Base-by-base conservation (phyloP, 2,797 vertebrate genomes). In the Poeciliopsis presidionis region DNA sequence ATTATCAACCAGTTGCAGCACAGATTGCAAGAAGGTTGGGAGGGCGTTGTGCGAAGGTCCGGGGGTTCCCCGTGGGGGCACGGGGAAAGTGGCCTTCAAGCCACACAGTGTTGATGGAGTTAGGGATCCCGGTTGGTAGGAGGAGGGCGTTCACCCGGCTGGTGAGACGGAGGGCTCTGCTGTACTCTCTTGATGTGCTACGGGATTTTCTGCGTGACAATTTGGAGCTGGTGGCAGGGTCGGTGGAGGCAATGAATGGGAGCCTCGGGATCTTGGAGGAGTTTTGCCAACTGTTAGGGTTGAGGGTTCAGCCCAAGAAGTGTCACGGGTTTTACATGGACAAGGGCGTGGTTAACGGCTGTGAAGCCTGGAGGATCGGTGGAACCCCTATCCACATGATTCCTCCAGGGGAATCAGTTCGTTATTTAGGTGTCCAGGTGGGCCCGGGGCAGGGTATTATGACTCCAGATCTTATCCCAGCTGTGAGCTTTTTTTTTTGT, bases 1-100 rank as follows among this genome's bases (percentile, higher is more conserved):
- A 1, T 0, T 46, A 46, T 4, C 12, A 1, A 12, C 45, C 45
- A 14, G 45, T 46, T 0, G 12, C 45, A 14, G 45, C 45, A 0
- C 3, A 46, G 12, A 46, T 14, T 46, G 45, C 45, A 14, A 46
- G 45, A 46, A 46, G 45, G 12, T 1, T 46, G 0, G 12, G 12
- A 46, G 25, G 53, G 25, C 9, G 25, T 57, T n/a, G 22, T 12
- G 25, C 5, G 53, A 2, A 11, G 53, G 25, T 1, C 7, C 0
- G 3, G 25, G 53, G 53, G 2, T 25, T 11, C 22, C 22, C 25
- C 7, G 20, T 25, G 45, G 45, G 45, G 12, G 12, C 45, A 4
- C 12, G 12, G 45, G 45, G 45, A 14, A 46, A 46, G 45, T 46
- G 45, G 45, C 45, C 45, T 46, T 13, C 45, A 14, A 12, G 45